Base-by-base conservation (phyloP, 1,140 invertebrate genomes). In the Cydia splendana region DNA sequence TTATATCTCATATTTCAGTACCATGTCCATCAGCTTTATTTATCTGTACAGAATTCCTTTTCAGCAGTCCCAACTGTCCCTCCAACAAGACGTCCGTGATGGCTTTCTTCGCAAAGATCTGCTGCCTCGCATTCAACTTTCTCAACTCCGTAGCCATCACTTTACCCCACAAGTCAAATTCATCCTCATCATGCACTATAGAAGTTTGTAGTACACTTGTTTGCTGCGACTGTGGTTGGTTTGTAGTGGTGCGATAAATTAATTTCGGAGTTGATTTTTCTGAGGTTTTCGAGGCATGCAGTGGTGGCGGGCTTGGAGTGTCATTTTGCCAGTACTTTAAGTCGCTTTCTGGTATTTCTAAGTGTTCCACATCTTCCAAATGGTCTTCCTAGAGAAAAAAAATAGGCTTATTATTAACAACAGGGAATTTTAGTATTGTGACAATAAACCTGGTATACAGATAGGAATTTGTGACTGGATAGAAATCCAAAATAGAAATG, bases 291-390 rank as follows among this genome's bases (percentile, higher is more conserved):
- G 18, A 18, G 20, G 20, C 9, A 3, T 2, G 57, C 20, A 12
- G 7, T 24, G 57, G 57, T 62, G 57, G 34, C 34, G 34, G 9
- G 57, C n/a, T 24, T 10, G 6, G 57, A 24, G 24, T n/a, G 18
- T 62, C 57, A 62, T 20, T 24, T 24, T 62, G 20, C 57, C 57
- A 62, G 20, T 24, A 62, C 6, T 20, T 62, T 12, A 62, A 0
- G 57, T 62, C 57, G 20, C n/a, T 62, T 24, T 62, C 57, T 62
- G 57, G 18, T 62, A 62, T 62, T 10, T 62, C 57, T 62, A 62
- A 62, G 20, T 62, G 18, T 10, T 62, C 57, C 10, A 62, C 20
- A 4, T 62, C 57, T 62, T 62, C 20, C 20, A 62, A 62, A 62
- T 62, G 57, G 15, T 62, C 57, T n/a, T 62, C 57, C 57, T 62